phyloP scores from a whole-genome alignment of 1,140 invertebrate genomes.

The Hylaeus volcanicus region DNA sequence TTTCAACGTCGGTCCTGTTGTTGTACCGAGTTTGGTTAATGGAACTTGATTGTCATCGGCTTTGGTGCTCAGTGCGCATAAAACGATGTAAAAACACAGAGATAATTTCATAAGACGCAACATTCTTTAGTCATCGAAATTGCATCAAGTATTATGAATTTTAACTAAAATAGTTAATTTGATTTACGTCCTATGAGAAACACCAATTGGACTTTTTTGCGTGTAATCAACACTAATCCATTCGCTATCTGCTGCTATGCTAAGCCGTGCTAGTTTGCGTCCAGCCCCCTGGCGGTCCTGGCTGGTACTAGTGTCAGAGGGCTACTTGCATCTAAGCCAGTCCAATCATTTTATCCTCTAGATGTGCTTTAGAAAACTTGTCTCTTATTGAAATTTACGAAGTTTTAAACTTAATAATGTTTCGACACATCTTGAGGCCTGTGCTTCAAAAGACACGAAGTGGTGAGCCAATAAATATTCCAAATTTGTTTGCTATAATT shows the following conservation, averaged over 20 bases:
- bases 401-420: constrained; percentile 16
- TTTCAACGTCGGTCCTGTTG: constrained; percentile 87
- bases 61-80: constrained; percentile 66
- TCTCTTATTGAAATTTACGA: background rate
- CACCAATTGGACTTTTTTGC: background rate
- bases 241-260: constrained; percentile 26
- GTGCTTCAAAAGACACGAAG: background rate
- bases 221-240: constrained; percentile 3
- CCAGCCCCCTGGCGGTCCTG: too few relatives aligned
- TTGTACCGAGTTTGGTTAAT: constrained; percentile 83
- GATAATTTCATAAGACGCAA: constrained; percentile 68
- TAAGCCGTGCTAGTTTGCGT: background rate
- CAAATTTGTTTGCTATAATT: background rate
- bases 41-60: constrained; percentile 80
- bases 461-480: constrained; percentile 20
- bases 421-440: constrained; percentile 10
- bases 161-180: constrained; percentile 7
- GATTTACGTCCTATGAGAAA: constrained; percentile 14
- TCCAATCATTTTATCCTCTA: background rate
- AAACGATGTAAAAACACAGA: constrained; percentile 67
- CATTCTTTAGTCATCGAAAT: constrained; percentile 50
- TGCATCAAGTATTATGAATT: constrained; percentile 2
- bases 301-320: too few relatives aligned
- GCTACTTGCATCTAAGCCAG: too few relatives aligned
- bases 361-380: too few relatives aligned